Conservation (phyloP, 2,113 vertebrate genomes). For the Trogon melanurus region DNA sequence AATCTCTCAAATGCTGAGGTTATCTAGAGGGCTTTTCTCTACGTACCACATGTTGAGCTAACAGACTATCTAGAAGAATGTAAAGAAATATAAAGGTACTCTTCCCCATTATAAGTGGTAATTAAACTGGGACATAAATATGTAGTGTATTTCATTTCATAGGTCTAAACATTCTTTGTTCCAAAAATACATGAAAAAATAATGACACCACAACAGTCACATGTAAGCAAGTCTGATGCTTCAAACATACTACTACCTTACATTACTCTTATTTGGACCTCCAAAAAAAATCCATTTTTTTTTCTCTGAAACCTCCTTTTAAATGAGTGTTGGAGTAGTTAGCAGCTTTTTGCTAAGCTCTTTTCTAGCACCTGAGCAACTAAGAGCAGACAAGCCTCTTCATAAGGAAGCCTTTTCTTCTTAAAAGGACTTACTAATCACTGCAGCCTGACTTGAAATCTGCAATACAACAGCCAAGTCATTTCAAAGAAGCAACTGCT, state of each 20-base stretch:
- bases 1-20: background rate
- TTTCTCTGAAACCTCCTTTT: background rate
- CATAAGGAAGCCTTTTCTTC: background rate
- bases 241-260: background rate
- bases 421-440: background rate
- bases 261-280: background rate
- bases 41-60: background rate
- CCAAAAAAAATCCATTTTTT: background rate
- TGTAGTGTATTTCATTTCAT: background rate
- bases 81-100: background rate
- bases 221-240: background rate
- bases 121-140: background rate
- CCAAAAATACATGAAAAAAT: background rate
- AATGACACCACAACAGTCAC: background rate
- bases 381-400: background rate
- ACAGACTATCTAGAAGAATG: background rate
- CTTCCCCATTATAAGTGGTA: background rate
- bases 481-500: background rate
- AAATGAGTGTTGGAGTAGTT: background rate
- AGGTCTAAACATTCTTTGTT: background rate
- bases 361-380: background rate
- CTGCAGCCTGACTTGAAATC: background rate
- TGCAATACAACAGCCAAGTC: background rate
- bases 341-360: background rate
- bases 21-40: background rate